Evolutionary conservation across 2,797 vertebrate species (phyloP).

Genomic region (Girardinus metallicus): DNA sequence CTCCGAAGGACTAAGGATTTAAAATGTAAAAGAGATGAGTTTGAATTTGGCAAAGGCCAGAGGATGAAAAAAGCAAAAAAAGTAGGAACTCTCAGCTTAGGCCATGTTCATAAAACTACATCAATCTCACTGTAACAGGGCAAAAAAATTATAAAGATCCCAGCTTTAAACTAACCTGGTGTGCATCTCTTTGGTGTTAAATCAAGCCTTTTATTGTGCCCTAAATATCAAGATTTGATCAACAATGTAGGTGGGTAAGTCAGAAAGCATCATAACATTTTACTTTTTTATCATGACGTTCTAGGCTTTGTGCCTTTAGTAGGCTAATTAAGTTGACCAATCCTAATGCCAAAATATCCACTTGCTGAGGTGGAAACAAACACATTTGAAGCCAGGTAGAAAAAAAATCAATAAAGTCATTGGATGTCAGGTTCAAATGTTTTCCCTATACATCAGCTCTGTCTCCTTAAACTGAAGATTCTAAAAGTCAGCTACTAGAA

Average conservation of each 20-base stretch:
- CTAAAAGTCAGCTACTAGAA: neutral
- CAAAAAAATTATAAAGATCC: conserved; percentile 25
- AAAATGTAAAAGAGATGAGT: conserved; percentile 79
- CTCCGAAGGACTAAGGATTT: conserved; percentile 74
- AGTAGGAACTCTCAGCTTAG: conserved; percentile 39
- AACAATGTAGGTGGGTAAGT: neutral
- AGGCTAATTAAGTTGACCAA: neutral
- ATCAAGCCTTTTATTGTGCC: conserved; percentile 24
- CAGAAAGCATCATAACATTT: neutral
- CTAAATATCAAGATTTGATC: neutral
- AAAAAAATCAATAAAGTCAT: neutral
- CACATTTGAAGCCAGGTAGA: neutral
- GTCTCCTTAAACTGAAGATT: neutral
- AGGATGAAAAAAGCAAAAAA: conserved; percentile 57
- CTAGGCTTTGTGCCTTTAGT: neutral
- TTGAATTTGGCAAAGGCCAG: conserved; percentile 49
- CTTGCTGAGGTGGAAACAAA: neutral
- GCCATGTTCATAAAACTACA: conserved; percentile 39
- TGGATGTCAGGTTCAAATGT: neutral
- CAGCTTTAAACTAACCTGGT: neutral
- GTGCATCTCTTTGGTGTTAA: conserved; percentile 6
- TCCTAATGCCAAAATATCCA: neutral
- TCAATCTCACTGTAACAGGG: conserved; percentile 18
- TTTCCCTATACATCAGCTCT: neutral
- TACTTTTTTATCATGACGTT: neutral